Conservation (phyloP, 2,888 invertebrate species). For the Eupithecia abbreviata region DNA sequence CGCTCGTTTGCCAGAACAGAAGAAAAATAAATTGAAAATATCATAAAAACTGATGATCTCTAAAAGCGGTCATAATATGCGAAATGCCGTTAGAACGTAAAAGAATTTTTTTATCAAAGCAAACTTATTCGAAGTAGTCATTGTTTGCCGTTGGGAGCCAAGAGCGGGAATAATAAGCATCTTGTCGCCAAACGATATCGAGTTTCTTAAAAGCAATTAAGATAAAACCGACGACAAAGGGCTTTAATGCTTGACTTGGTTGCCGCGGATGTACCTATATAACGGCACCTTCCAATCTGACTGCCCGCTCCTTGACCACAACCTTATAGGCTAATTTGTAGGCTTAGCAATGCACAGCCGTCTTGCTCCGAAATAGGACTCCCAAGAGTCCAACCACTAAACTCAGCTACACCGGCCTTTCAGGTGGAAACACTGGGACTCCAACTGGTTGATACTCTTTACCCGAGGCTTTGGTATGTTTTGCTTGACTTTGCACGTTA, state of each 20-base stretch:
- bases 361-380: too few relatives aligned
- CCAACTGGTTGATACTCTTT: too few relatives aligned
- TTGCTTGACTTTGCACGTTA: too few relatives aligned
- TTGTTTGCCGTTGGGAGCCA: conserved; percentile 58
- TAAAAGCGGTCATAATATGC: conserved; percentile 62
- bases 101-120: conserved; percentile 67
- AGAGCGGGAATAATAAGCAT: conserved; percentile 64
- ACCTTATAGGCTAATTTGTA: too few relatives aligned
- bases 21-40: conserved; percentile 46
- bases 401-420: too few relatives aligned
- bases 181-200: conserved; percentile 80
- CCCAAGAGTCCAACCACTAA: too few relatives aligned
- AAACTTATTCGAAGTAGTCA: conserved; percentile 81
- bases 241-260: conserved; percentile 48
- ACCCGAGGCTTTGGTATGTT: too few relatives aligned
- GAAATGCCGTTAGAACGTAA: conserved; percentile 63
- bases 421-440: too few relatives aligned
- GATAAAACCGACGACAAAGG: conserved; percentile 75
- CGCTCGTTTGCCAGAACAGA: conserved; percentile 24
- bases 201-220: conserved; percentile 82
- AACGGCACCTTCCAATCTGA: conserved; percentile 55
- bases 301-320: conserved; percentile 49
- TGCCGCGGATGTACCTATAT: conserved; percentile 60
- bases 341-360: too few relatives aligned
- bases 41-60: conserved; percentile 62